These are phyloP conservation scores for Megaceryle alcyon DNA, from an alignment of 2,797 vertebrate species.

Conservation along the genomic window DNA sequence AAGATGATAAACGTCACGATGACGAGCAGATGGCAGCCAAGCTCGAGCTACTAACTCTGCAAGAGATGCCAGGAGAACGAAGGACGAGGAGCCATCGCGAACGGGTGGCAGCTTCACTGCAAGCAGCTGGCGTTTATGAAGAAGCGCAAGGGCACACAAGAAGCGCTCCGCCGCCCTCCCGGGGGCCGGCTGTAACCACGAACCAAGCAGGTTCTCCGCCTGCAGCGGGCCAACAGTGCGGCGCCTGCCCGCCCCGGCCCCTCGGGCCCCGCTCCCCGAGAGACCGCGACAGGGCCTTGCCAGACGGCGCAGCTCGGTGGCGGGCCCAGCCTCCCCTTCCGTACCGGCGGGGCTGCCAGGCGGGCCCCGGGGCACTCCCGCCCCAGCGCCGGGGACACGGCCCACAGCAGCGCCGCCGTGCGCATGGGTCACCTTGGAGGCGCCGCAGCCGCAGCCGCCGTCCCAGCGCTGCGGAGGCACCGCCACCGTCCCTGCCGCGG, in stretches of 20 bases:
- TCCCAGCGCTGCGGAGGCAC: neutral
- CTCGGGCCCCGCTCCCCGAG: neutral
- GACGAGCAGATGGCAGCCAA: neutral
- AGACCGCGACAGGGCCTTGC: neutral
- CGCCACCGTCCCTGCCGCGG: neutral
- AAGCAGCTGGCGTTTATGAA: fast-evolving
- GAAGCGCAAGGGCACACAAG: fast-evolving
- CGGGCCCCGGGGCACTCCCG: neutral
- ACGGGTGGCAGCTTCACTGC: neutral
- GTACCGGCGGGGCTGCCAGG: neutral
- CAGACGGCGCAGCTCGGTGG: too few species aligned
- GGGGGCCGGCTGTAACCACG: neutral
- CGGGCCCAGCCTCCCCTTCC: too few species aligned
- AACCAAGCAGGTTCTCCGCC: too few species aligned
- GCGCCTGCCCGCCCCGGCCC: neutral
- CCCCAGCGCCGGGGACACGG: neutral
- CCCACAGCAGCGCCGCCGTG: neutral
- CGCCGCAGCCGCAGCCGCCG: neutral
- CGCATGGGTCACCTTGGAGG: constrained; percentile 31
- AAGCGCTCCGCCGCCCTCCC: neutral
- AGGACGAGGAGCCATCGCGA: neutral
- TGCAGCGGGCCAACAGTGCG: neutral
- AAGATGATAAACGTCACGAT: fast-evolving
- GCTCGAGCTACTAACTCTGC: neutral
- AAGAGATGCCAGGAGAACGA: neutral